Evolutionary conservation across 1,140 invertebrate species (phyloP).

Genomic region (Magallana angulata): DNA sequence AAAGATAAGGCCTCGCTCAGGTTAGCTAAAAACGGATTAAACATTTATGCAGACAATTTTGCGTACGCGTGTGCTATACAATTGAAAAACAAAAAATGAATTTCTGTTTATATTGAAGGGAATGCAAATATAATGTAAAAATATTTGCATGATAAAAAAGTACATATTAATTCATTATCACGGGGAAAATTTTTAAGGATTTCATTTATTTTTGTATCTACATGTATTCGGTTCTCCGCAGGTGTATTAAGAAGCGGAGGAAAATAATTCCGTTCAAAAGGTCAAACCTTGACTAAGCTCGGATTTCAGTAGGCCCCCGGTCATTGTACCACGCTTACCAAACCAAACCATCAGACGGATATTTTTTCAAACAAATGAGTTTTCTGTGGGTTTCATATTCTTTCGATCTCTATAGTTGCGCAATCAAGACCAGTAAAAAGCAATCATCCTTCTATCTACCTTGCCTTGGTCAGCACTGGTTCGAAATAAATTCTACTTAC

Average conservation of each 20-base stretch:
- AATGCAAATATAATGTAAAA: no score
- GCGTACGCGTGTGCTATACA: no score
- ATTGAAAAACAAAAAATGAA: no score
- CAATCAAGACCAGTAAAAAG: background rate
- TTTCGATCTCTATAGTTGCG: background rate
- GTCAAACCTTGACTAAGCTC: background rate
- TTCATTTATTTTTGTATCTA: no score
- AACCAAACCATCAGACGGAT: background rate
- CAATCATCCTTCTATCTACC: background rate
- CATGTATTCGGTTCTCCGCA: background rate
- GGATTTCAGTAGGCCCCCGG: background rate
- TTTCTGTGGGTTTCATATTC: background rate
- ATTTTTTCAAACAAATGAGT: conserved; percentile 1
- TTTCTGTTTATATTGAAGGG: no score
- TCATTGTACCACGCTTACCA: background rate
- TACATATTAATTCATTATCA: no score
- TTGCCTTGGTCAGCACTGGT: background rate
- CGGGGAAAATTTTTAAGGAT: no score
- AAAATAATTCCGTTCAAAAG: background rate
- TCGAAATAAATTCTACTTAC: background rate
- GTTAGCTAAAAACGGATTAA: no score
- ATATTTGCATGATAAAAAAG: no score
- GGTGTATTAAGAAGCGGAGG: background rate
- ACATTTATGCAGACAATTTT: no score
- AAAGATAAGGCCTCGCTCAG: no score